Percentiles rank a stretch among this genome's conserved stretches.
Evolutionary conservation across 2,888 invertebrate species (phyloP).

Genomic region (Nymphalis urticae): DNA sequence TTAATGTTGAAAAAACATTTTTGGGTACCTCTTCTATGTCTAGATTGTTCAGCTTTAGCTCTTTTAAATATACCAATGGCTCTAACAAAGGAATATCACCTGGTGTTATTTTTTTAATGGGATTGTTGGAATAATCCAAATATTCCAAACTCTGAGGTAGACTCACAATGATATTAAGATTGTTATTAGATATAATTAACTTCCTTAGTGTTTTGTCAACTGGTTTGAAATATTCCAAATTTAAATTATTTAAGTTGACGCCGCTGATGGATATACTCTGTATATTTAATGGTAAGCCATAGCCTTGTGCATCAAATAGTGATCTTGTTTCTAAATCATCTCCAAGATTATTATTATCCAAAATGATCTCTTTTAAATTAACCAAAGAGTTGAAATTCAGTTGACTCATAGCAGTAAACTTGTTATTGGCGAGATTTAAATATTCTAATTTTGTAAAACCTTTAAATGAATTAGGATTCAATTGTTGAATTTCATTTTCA

Average conservation of each 20-base stretch:
- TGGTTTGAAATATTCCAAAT: conserved; percentile 60
- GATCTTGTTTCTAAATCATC: conserved; percentile 50
- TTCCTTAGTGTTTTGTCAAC: conserved; percentile 62
- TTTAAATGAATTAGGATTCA: conserved; percentile 61
- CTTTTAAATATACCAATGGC: conserved; percentile 51
- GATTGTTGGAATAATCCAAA: conserved; percentile 83
- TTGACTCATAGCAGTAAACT: conserved; percentile 57
- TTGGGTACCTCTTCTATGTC: conserved; percentile 74
- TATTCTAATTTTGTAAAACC: conserved; percentile 58
- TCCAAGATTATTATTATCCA: conserved; percentile 70
- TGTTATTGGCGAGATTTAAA: conserved; percentile 67
- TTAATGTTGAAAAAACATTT: conserved; percentile 79
- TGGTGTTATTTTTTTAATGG: conserved; percentile 67
- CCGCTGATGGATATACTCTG: conserved; percentile 55
- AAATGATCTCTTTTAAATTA: conserved; percentile 59
- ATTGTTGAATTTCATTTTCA: conserved; percentile 56
- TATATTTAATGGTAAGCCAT: conserved; percentile 58
- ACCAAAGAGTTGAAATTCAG: conserved; percentile 62
- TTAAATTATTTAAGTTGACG: conserved; percentile 51
- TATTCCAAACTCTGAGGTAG: conserved; percentile 78
- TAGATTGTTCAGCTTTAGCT: conserved; percentile 81
- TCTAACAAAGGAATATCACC: background rate
- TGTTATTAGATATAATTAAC: conserved; percentile 76
- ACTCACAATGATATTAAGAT: conserved; percentile 73
- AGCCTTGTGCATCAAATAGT: conserved; percentile 60